phyloP scores from a whole-genome alignment of 1,140 invertebrate genomes.

The Aphidius ervi region DNA sequence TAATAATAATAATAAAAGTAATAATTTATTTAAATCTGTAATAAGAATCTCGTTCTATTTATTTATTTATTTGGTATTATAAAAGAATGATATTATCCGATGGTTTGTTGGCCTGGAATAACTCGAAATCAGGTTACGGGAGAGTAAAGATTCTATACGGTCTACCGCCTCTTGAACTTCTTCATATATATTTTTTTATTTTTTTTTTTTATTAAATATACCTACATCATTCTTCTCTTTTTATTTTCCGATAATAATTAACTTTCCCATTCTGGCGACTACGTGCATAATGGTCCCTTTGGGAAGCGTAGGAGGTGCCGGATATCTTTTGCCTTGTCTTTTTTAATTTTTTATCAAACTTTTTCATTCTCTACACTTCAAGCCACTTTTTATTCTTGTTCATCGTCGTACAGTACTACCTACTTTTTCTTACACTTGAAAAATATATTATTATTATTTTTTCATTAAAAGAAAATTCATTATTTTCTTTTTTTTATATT shows the following conservation, averaged over 20 bases:
- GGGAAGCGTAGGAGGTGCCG: conserved; percentile 10
- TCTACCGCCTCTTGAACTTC: conserved; percentile 12
- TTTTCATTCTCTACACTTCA: no score
- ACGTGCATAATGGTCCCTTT: conserved; percentile 13
- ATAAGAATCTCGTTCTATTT: conserved; percentile 6
- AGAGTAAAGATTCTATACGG: conserved; percentile 18
- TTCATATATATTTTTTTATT: no score
- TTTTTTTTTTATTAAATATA: not conserved
- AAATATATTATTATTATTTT: no score
- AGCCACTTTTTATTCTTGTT: no score
- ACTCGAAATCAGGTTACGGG: conserved; percentile 18
- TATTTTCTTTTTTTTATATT: no score
- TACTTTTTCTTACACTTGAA: no score
- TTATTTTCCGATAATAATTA: conserved; percentile 35
- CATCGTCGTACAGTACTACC: no score
- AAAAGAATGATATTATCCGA: conserved; percentile 1
- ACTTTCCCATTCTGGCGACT: conserved; percentile 30
- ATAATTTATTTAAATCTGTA: conserved; percentile 6
- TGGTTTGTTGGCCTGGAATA: conserved; percentile 8
- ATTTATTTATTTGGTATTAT: not conserved
- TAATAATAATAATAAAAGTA: no score
- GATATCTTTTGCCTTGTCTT: conserved; percentile 5
- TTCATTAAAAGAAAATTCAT: no score
- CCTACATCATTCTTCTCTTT: not conserved
- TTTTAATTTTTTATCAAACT: not conserved